These are phyloP conservation scores for Platorchestia sp. DNA, from an alignment of 1,140 invertebrate genomes.

Conservation along the genomic window DNA sequence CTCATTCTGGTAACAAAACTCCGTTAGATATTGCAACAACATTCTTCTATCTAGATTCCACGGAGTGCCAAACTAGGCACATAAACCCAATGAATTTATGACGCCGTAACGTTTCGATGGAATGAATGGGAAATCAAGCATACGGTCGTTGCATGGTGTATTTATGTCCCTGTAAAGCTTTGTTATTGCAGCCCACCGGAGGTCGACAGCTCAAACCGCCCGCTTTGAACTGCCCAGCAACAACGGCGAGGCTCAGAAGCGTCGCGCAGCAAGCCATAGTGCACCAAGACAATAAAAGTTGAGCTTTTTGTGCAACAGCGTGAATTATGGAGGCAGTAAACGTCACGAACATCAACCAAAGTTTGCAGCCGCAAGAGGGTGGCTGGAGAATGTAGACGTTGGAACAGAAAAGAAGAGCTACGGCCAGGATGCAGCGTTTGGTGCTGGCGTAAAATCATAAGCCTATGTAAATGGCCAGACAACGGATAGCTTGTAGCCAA, in stretches of 20 bases:
- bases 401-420: background rate
- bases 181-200: background rate
- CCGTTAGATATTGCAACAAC: background rate
- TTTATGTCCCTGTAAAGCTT: background rate
- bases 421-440: background rate
- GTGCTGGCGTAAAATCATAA: background rate
- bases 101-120: background rate
- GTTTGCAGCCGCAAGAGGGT: background rate
- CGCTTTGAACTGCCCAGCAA: background rate
- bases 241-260: background rate
- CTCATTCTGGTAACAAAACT: background rate
- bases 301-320: slow-evolving; percentile 32
- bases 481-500: background rate
- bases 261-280: background rate
- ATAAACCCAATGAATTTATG: background rate
- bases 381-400: background rate
- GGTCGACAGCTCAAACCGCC: background rate
- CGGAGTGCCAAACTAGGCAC: background rate
- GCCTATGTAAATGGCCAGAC: background rate
- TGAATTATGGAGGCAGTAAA: slow-evolving; percentile 20
- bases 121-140: background rate
- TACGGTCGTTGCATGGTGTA: background rate
- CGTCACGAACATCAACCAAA: slow-evolving; percentile 1
- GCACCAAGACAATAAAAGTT: background rate
- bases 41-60: background rate